Conservation (phyloP, 2,797 vertebrate species). For the Pseudopleuronectes americanus region DNA sequence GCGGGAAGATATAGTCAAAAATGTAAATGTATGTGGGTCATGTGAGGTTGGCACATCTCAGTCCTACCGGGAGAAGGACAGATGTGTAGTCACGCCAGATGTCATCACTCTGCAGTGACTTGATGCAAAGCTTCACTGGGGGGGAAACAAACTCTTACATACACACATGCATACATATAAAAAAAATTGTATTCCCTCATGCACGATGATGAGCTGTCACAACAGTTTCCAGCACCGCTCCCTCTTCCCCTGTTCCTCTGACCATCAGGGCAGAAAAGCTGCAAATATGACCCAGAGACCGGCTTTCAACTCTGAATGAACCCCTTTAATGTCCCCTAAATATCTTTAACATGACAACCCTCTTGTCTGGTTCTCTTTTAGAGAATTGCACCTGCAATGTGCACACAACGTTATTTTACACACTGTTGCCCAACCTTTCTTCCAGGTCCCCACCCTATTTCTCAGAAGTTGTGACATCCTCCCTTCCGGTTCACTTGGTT, state of each 20-base stretch:
- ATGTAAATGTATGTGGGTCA: conserved; percentile 56
- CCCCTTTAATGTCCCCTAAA: conserved; percentile 17
- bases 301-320: conserved; percentile 1
- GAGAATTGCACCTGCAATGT: conserved; percentile 45
- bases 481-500: conserved; percentile 31
- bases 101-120: conserved; percentile 45
- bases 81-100: conserved; percentile 66
- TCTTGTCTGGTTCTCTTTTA: conserved; percentile 18
- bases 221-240: conserved; percentile 40
- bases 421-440: conserved; percentile 64
- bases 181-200: conserved; percentile 33
- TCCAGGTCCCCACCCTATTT: conserved; percentile 60
- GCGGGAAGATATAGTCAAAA: not conserved
- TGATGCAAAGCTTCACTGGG: conserved; percentile 27
- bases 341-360: conserved; percentile 28
- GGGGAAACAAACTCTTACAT: conserved; percentile 3
- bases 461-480: conserved; percentile 47
- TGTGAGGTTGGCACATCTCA: conserved; percentile 14
- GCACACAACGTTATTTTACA: conserved; percentile 52
- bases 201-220: conserved; percentile 57
- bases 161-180: conserved; percentile 16
- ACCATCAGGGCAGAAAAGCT: conserved; percentile 43
- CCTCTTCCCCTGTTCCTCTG: conserved; percentile 10
- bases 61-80: conserved; percentile 46
- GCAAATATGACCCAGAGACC: conserved; percentile 26